These are phyloP conservation scores for Crypturellus tataupa DNA, from an alignment of 2,797 vertebrate genomes.

Conservation along the genomic window DNA sequence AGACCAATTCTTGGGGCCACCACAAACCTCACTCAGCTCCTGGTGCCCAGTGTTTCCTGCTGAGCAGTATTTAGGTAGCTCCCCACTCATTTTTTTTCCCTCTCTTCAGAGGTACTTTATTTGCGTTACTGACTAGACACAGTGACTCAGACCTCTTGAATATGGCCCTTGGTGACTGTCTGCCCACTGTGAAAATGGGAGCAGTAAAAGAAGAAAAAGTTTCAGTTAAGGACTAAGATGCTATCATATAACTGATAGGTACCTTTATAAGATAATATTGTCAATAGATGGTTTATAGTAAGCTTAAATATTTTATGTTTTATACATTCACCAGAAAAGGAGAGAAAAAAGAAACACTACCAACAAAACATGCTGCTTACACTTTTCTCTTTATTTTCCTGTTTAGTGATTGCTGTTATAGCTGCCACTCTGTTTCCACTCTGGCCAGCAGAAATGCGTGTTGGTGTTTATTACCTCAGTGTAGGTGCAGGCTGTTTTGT, in stretches of 20 bases:
- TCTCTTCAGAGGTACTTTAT: not conserved
- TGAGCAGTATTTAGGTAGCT: not conserved
- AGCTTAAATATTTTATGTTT: not conserved
- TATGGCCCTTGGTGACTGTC: not conserved
- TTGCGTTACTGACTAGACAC: not conserved
- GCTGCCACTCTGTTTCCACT: slow-evolving; percentile 97
- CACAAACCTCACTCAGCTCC: not conserved
- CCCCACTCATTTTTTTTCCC: not conserved
- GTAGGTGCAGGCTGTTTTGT: slow-evolving; percentile 98
- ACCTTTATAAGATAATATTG: not conserved
- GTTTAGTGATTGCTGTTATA: slow-evolving; percentile 93
- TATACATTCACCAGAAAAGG: not conserved
- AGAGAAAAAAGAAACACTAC: too few relatives aligned
- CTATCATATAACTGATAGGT: not conserved
- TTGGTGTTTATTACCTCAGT: slow-evolving; percentile 98
- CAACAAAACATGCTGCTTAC: not conserved
- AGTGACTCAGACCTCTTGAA: rapidly evolving
- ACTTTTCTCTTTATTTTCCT: not conserved
- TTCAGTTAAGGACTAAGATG: not conserved
- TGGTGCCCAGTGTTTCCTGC: not conserved
- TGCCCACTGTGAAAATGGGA: not conserved
- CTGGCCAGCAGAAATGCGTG: slow-evolving; percentile 99
- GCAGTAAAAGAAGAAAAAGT: not conserved
- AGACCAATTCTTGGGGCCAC: not conserved
- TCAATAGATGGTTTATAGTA: not conserved